A percentile compares a stretch with the other conserved stretches of the same genome.
These are phyloP conservation scores for Drosophila parvula DNA, from an alignment of 1,140 invertebrate species.

Conservation along the genomic window DNA sequence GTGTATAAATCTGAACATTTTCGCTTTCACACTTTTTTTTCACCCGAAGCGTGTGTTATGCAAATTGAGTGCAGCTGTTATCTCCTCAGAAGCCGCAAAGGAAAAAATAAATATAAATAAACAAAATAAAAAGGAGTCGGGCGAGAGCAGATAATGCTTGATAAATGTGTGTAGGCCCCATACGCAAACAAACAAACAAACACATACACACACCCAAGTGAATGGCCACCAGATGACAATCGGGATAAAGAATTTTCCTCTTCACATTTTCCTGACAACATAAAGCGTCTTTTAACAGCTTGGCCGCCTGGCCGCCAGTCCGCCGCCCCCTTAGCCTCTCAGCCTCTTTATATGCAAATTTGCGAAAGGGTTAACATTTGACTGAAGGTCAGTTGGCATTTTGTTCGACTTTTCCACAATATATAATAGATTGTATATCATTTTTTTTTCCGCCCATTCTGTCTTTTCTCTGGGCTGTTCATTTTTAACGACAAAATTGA, in stretches of 20 bases:
- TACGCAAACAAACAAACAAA: conserved; percentile 23
- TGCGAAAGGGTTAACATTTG: conserved; percentile 76
- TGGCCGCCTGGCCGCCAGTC: background rate
- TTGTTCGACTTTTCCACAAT: conserved; percentile 65
- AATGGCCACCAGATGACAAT: conserved; percentile 53
- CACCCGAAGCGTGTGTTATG: conserved; percentile 61
- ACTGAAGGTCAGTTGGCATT: conserved; percentile 77
- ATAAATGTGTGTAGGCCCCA: conserved; percentile 71
- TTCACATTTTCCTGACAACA: conserved; percentile 51
- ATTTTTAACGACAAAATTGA: conserved; percentile 80
- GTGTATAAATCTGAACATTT: conserved; percentile 69
- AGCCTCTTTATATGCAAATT: conserved; percentile 80
- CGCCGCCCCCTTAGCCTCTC: background rate
- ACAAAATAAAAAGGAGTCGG: conserved; percentile 41
- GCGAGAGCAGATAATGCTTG: conserved; percentile 73
- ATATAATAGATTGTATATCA: conserved; percentile 69
- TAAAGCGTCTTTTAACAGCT: conserved; percentile 77
- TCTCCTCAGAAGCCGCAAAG: conserved; percentile 47
- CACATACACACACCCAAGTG: conserved; percentile 28
- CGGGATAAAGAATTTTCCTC: conserved; percentile 57
- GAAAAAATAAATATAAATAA: conserved; percentile 44
- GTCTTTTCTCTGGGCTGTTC: conserved; percentile 14
- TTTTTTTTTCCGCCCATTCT: conserved; percentile 41
- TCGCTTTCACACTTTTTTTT: conserved; percentile 62
- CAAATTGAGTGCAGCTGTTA: conserved; percentile 79